Evolutionary conservation across 2,888 invertebrate species (phyloP).

Genomic region (Toxonevra muliebris): DNA sequence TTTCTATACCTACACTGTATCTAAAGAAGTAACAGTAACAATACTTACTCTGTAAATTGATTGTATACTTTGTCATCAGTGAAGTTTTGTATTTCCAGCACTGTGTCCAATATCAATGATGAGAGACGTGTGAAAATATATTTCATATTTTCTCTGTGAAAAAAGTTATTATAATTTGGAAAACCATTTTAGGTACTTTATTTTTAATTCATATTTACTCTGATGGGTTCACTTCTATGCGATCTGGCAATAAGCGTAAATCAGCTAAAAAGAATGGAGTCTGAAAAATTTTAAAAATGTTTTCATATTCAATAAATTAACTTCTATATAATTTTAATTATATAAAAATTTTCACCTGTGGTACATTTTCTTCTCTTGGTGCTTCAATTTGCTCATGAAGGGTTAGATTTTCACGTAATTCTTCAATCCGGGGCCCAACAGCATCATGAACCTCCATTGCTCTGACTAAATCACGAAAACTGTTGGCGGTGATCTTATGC

Average conservation of each 20-base stretch:
- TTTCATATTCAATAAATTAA: not conserved
- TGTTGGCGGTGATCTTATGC: conserved; percentile 72
- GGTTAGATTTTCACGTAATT: conserved; percentile 60
- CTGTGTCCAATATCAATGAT: conserved; percentile 67
- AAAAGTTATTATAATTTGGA: too few species aligned
- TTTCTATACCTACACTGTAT: too few species aligned
- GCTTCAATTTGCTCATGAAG: conserved; percentile 68
- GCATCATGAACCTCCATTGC: conserved; percentile 69
- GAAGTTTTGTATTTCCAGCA: conserved; percentile 75
- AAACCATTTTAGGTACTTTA: not conserved
- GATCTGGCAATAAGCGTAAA: conserved; percentile 69
- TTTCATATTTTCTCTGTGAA: conserved; percentile 48
- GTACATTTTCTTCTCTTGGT: conserved; percentile 63
- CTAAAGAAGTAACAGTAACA: not conserved
- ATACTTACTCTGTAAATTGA: conserved; percentile 74
- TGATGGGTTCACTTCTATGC: conserved; percentile 67
- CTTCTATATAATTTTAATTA: not conserved
- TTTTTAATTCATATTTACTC: conserved; percentile 52
- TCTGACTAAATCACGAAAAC: conserved; percentile 69
- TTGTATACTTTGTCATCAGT: conserved; percentile 76
- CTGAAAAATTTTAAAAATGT: conserved; percentile 30
- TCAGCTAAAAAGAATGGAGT: conserved; percentile 68
- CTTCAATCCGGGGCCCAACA: conserved; percentile 67
- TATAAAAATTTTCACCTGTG: conserved; percentile 58
- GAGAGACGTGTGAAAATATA: conserved; percentile 56